Evolutionary conservation across 2,113 vertebrate species (phyloP).

Genomic region (Syngnathus scovelli): DNA sequence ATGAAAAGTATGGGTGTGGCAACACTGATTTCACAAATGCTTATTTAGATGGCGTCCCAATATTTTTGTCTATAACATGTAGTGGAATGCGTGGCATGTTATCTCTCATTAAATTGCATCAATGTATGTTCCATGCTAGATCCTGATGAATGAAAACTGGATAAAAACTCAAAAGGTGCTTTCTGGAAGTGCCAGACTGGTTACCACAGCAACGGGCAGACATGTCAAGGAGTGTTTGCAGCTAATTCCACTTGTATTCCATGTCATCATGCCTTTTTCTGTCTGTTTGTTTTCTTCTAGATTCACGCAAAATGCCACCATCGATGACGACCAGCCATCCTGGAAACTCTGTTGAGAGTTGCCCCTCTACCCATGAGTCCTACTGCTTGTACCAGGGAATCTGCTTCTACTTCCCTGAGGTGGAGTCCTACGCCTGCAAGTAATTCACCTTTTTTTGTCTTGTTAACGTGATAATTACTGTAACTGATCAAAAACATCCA

Average conservation of each 20-base stretch:
- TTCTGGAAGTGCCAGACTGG: conserved; percentile 64
- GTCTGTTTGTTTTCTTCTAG: conserved; percentile 13
- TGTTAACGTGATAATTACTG: not conserved
- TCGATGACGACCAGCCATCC: conserved; percentile 40
- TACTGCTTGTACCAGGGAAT: conserved; percentile 84
- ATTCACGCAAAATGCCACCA: conserved; percentile 7
- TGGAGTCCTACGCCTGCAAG: conserved; percentile 86
- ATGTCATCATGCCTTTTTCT: not conserved
- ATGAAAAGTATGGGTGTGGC: too few species aligned
- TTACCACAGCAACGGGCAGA: conserved; percentile 44
- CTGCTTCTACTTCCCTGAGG: conserved; percentile 80
- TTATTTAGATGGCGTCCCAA: too few species aligned
- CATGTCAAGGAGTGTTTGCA: conserved; percentile 58
- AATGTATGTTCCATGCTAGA: too few species aligned
- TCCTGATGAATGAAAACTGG: conserved; percentile 69
- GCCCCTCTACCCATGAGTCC: conserved; percentile 73
- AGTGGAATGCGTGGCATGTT: too few species aligned
- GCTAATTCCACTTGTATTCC: not conserved
- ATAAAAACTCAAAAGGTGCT: conserved; percentile 63
- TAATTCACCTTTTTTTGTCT: conserved; percentile 51
- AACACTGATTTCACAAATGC: too few species aligned
- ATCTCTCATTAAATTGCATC: too few species aligned
- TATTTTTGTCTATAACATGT: too few species aligned
- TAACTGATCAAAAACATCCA: not conserved
- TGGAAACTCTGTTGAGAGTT: conserved; percentile 51